Evolutionary conservation across 2,888 invertebrate genomes (phyloP).

Genomic region (Halictus ligatus): DNA sequence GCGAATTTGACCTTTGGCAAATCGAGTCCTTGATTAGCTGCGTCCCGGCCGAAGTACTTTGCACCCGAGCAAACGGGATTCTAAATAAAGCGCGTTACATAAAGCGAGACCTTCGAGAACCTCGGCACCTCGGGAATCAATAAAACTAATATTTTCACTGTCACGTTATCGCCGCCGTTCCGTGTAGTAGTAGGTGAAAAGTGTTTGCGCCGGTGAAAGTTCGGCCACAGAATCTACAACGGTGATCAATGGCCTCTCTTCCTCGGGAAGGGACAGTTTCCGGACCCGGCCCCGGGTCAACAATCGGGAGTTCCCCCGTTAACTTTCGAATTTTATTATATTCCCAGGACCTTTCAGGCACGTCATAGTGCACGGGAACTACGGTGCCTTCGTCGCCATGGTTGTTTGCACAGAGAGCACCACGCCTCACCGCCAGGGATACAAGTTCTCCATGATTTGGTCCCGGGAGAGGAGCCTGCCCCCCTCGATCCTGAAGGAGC

Average conservation of each 20-base stretch:
- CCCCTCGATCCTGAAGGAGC: constrained; percentile 50
- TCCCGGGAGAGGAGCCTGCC: constrained; percentile 64
- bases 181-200: background rate
- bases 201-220: constrained; percentile 18
- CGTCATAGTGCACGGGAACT: constrained; percentile 56
- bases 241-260: background rate
- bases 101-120: constrained; percentile 17
- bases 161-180: background rate
- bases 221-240: constrained; percentile 3
- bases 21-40: background rate
- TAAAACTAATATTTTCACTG: constrained; percentile 29
- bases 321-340: constrained; percentile 45
- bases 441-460: constrained; percentile 72
- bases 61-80: background rate
- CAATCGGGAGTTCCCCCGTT: background rate
- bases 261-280: background rate
- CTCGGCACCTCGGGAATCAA: constrained; percentile 8
- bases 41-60: background rate
- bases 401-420: constrained; percentile 61
- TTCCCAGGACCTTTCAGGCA: constrained; percentile 67
- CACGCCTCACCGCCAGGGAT: constrained; percentile 40
- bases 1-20: background rate
- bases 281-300: background rate
- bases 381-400: constrained; percentile 62
- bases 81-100: constrained; percentile 3